Evolutionary conservation across 1,140 invertebrate genomes (phyloP), one percentile per base, ranked within the genome.

Genomic region (Zaprionus tsacasi): DNA sequence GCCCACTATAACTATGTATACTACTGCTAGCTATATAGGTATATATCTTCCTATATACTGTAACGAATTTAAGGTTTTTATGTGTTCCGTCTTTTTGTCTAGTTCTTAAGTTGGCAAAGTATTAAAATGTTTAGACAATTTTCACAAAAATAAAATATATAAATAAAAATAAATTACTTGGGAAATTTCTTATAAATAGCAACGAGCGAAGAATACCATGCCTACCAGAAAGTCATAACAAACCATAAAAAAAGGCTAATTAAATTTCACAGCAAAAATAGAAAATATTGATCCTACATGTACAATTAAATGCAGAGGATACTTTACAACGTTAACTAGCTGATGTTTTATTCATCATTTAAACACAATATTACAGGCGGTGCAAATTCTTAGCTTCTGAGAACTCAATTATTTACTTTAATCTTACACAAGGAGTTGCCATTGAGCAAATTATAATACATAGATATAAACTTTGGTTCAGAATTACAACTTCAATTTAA

Each of bases 71-170:
- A 76, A 76, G 64, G 69, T 68, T 67, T 75, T 65, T 50, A 75
- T 76, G 54, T 76, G 67, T 76, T 76, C 61, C 66, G n/a, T 60
- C 72, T 76, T 65, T 69, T 76, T 76, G 64, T 58, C 71, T 79
- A 82, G 70, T 82, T 82, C 33, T 82, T 79, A 82, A 69, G 64
- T 76, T 71, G 67, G 65, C 70, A 78, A 75, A 78, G 71, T 82
- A 82, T 76, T 79, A 69, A 82, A 79, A 63, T 70, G 60, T 69
- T 82, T 82, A 81, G 58, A 74, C 57, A 82, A 73, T 79, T 79
- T 79, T 73, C 64, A 71, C 40, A 72, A 72, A 30, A 79, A 77
- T 79, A 79, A 79, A 68, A 56, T 8, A 40, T 30, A 59, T 21
- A 12, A 27, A 56, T 35, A 36, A 48, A 64, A 27, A 45, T 25